Percentiles rank a stretch among this genome's conserved stretches.
phyloP scores from a whole-genome alignment of 2,888 invertebrate species.

The Agapetus fuscipes region DNA sequence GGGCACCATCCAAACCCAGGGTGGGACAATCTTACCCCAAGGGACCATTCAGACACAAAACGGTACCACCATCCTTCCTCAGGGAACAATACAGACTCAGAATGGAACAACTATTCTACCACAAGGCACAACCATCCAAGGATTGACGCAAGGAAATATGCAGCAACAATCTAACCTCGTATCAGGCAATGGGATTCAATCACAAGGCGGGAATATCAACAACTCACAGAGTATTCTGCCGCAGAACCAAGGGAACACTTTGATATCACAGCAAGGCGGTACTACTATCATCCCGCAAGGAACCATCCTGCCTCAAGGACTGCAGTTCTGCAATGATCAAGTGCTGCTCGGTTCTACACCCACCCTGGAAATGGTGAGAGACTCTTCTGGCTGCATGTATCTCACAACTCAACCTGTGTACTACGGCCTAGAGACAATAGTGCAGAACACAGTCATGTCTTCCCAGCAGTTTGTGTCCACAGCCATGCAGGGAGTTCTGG shows the following conservation, averaged over 20 bases:
- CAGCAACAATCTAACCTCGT: constrained; percentile 37
- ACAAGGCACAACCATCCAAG: constrained; percentile 43
- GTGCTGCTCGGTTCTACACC: constrained; percentile 52
- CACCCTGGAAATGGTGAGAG: constrained; percentile 53
- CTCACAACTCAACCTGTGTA: constrained; percentile 66
- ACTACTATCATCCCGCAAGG: constrained; percentile 53
- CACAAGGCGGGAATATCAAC: constrained; percentile 36
- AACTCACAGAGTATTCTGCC: constrained; percentile 43
- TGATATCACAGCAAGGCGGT: constrained; percentile 45
- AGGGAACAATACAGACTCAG: constrained; percentile 43
- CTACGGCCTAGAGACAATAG: constrained; percentile 76
- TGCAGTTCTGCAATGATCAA: constrained; percentile 48
- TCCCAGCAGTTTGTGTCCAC: constrained; percentile 78
- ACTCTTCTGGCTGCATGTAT: constrained; percentile 49
- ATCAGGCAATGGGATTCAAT: constrained; percentile 36
- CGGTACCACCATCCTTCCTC: constrained; percentile 51
- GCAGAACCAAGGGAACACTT: constrained; percentile 44
- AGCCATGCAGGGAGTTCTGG: constrained; percentile 69
- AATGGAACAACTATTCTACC: constrained; percentile 56
- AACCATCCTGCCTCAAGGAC: constrained; percentile 36
- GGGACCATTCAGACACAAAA: constrained; percentile 33
- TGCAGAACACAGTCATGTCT: constrained; percentile 84
- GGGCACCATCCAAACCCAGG: constrained; percentile 44
- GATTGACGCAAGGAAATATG: constrained; percentile 34
- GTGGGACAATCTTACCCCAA: constrained; percentile 36